phyloP scores from a whole-genome alignment of 2,888 invertebrate genomes.

The Drosophila anomelani region DNA sequence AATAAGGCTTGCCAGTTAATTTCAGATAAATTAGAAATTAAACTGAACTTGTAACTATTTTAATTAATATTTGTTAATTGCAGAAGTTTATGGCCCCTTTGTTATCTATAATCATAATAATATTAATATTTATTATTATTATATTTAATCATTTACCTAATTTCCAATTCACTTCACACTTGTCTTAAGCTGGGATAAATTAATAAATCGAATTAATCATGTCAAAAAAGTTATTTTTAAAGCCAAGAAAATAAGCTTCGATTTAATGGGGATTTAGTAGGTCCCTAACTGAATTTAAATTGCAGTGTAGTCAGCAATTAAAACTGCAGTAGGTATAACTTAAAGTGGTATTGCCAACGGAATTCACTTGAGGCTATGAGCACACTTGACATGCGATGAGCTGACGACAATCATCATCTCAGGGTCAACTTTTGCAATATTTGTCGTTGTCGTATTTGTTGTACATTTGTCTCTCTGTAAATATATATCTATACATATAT shows the following conservation, averaged over 20 bases:
- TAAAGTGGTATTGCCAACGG: conserved; percentile 17
- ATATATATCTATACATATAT: not conserved
- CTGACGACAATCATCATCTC: conserved; percentile 33
- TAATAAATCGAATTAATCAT: not conserved
- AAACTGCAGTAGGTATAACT: conserved; percentile 21
- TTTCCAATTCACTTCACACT: not conserved
- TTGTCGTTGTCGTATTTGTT: conserved; percentile 7
- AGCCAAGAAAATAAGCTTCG: too few relatives aligned
- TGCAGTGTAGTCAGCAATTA: conserved; percentile 31
- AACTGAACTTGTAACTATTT: not conserved
- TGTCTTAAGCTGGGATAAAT: not conserved
- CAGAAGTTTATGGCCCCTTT: not conserved
- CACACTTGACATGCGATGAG: conserved; percentile 34
- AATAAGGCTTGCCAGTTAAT: not conserved
- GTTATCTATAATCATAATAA: not conserved
- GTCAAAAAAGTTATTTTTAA: not conserved
- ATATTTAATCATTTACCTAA: too few relatives aligned
- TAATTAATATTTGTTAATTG: not conserved
- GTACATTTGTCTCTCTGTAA: conserved; percentile 11
- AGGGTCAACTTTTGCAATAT: conserved; percentile 35
- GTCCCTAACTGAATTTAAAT: conserved; percentile 17
- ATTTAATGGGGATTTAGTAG: not conserved
- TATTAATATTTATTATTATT: too few relatives aligned
- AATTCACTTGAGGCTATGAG: conserved; percentile 25
- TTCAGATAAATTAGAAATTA: not conserved